Evolutionary conservation across 2,888 invertebrate species (phyloP).

Genomic region (Temnothorax unifasciatus): DNA sequence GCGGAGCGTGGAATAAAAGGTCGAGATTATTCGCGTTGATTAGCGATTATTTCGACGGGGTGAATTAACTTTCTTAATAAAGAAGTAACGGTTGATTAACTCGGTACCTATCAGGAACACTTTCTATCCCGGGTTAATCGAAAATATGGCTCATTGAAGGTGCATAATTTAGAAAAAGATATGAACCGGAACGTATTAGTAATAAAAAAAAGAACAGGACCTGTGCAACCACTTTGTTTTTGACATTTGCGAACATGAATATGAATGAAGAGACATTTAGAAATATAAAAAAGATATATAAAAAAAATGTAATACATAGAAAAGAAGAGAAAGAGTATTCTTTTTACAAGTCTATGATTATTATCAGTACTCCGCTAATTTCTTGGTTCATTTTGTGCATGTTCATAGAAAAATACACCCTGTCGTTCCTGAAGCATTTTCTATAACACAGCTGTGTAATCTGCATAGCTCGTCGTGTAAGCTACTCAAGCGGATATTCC

Average conservation of each 20-base stretch:
- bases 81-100: constrained; percentile 67
- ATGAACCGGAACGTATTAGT: constrained; percentile 11
- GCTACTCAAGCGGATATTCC: neutral
- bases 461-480: neutral
- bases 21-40: constrained; percentile 41
- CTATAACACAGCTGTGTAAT: neutral
- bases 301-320: neutral
- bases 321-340: neutral
- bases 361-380: neutral
- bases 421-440: neutral
- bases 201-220: constrained; percentile 16
- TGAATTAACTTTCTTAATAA: constrained; percentile 51
- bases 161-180: constrained; percentile 38
- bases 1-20: constrained; percentile 41
- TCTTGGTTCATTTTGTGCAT: neutral
- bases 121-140: constrained; percentile 60
- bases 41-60: constrained; percentile 38
- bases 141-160: constrained; percentile 62
- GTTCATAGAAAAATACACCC: neutral
- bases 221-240: neutral
- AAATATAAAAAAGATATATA: constrained; percentile 1
- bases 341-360: neutral
- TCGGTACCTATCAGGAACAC: constrained; percentile 63
- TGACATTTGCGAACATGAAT: neutral
- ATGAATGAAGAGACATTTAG: constrained; percentile 4